These are phyloP conservation scores for Uloborus diversus DNA, from an alignment of 1,140 invertebrate genomes.

Conservation along the genomic window DNA sequence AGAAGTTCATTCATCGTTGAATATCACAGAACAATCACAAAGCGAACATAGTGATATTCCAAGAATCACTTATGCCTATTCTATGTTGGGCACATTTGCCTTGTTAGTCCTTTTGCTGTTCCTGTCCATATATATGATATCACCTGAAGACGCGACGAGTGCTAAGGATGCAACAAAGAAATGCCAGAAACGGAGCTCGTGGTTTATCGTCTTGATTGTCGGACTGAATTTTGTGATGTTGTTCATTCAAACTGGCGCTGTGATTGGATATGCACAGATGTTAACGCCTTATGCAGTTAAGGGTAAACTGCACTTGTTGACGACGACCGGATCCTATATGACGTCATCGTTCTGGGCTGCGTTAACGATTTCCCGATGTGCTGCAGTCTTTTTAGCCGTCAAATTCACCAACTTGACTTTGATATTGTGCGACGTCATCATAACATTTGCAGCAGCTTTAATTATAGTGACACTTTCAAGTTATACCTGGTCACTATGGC, in stretches of 20 bases:
- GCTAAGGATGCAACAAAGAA: conserved; percentile 59
- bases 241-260: conserved; percentile 67
- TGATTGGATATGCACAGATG: conserved; percentile 68
- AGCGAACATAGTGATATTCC: background rate
- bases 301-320: conserved; percentile 61
- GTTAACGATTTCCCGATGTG: conserved; percentile 66
- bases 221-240: conserved; percentile 67
- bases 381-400: conserved; percentile 66
- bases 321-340: conserved; percentile 64
- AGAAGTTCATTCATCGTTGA: background rate
- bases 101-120: conserved; percentile 24
- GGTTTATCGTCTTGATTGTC: conserved; percentile 62
- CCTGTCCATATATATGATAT: conserved; percentile 64
- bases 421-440: conserved; percentile 63
- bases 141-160: conserved; percentile 61
- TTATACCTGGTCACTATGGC: conserved; percentile 62
- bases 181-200: background rate
- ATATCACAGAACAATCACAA: background rate
- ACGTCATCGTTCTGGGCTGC: conserved; percentile 69
- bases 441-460: conserved; percentile 63
- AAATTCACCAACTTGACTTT: conserved; percentile 64
- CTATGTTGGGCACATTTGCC: conserved; percentile 5
- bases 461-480: conserved; percentile 64
- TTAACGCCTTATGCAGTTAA: conserved; percentile 65
- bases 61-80: conserved; percentile 20